Base-by-base conservation (phyloP, 2,113 vertebrate species). In the Himantopus leucocephalus region DNA sequence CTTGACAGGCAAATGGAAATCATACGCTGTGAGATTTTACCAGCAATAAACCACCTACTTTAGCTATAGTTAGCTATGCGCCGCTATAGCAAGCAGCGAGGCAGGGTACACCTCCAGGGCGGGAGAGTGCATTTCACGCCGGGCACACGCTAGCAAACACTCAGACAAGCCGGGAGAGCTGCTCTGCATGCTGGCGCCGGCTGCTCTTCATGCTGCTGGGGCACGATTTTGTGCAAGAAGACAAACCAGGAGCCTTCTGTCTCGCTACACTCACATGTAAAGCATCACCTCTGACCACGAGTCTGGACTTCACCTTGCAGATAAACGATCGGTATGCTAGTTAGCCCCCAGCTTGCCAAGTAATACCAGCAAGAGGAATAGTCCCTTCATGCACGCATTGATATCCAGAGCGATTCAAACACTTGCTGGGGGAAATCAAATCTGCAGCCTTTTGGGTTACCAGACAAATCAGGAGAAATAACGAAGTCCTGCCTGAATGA, bases 1-100 rank as follows among this genome's bases (percentile, higher is more conserved):
- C 80, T 82, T 92, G 93, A 94, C 76, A 95, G 79, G 94, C 88
- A 78, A 88, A 95, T 71, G 83, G 78, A 96, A 97, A 89, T 37
- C 50, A 81, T 64, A 67, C 9, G 50, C 88, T 66, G 72, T 53
- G 85, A 95, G 84, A 93, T 79, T 96, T 91, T 15, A 11, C 56
- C 83, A 87, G 94, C 70, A 84, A 91, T 59, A 97, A 97, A 88
- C 85, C 41, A 80, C 68, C 64, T 94, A 90, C 47, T 35, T 35
- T 35, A 35, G 35, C 35, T 35, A 35, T 35, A 12, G 73, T 91
- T 85, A 96, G 93, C 64, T 96, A 52, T 56, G 84, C 92, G 82
- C 37, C 8, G 29, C 64, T 74, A 45, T 15, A 37, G 63, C 0
- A 2, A 95, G 62, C 91, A n/a, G 60, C 1, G 5, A 92, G 64